These are phyloP conservation scores for Phaethon lepturus DNA, from an alignment of 2,113 vertebrate genomes.

Conservation along the genomic window DNA sequence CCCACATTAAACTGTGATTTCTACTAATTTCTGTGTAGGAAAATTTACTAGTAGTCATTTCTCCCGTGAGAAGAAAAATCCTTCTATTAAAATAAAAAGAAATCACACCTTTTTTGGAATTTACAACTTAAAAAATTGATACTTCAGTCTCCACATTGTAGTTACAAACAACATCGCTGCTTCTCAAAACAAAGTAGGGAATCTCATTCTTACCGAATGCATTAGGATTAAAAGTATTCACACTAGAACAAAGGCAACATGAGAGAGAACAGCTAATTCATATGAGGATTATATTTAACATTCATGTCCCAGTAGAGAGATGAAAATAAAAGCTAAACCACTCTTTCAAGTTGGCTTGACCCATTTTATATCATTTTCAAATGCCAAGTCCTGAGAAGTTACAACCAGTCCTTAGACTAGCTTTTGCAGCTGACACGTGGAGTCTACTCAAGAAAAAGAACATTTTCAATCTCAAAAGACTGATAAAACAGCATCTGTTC, in stretches of 20 bases:
- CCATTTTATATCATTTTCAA: background rate
- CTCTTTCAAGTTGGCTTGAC: background rate
- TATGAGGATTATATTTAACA: background rate
- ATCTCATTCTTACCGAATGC: background rate
- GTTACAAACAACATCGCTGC: background rate
- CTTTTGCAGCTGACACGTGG: background rate
- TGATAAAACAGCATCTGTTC: background rate
- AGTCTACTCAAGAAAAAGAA: background rate
- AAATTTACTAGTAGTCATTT: background rate
- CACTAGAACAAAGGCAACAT: background rate
- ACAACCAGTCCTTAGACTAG: background rate
- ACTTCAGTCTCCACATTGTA: background rate
- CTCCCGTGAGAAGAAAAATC: background rate
- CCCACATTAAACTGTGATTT: conserved; percentile 1
- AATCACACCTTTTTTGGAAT: background rate
- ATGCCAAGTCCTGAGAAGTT: background rate
- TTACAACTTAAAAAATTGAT: background rate
- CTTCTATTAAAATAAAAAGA: background rate
- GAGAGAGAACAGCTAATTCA: background rate
- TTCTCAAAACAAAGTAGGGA: background rate
- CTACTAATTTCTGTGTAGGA: background rate
- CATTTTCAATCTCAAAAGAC: background rate
- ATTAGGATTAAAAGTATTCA: background rate
- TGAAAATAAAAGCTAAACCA: conserved; percentile 4
- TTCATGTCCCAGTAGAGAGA: background rate